phyloP scores from a whole-genome alignment of 2,113 vertebrate genomes.

The Macquaria ambigua region DNA sequence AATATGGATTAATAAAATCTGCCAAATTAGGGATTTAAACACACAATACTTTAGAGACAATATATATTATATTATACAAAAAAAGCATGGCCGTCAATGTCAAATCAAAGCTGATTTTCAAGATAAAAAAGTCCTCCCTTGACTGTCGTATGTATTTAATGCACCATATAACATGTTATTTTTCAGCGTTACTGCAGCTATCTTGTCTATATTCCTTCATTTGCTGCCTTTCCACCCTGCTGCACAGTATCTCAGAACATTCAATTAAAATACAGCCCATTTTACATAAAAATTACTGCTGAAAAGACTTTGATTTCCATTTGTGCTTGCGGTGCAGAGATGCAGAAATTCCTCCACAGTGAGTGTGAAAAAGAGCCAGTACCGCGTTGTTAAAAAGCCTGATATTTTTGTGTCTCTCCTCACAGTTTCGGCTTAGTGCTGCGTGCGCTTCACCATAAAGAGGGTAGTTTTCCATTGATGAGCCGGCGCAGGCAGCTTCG shows the following conservation, averaged over 20 bases:
- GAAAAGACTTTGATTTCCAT: conserved; percentile 79
- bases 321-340: conserved; percentile 71
- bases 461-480: conserved; percentile 83
- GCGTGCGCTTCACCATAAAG: conserved; percentile 72
- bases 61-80: neutral
- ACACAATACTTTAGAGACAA: neutral
- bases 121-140: conserved; percentile 19
- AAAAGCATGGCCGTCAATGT: neutral
- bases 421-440: conserved; percentile 73
- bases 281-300: conserved; percentile 68
- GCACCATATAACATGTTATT: conserved; percentile 2
- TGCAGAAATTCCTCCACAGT: conserved; percentile 67
- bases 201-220: conserved; percentile 32
- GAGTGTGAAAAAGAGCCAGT: conserved; percentile 40
- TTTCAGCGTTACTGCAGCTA: conserved; percentile 38
- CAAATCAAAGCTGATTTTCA: conserved; percentile 13
- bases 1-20: conserved; percentile 9
- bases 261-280: conserved; percentile 69
- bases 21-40: neutral
- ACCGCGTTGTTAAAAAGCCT: conserved; percentile 52
- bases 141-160: conserved; percentile 51
- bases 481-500: conserved; percentile 75
- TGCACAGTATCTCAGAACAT: conserved; percentile 33
- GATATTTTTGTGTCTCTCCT: conserved; percentile 73
- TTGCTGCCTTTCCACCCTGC: conserved; percentile 39